These are phyloP conservation scores for Orcinus orca DNA, from an alignment of 2,113 vertebrate genomes.

Conservation along the genomic window DNA sequence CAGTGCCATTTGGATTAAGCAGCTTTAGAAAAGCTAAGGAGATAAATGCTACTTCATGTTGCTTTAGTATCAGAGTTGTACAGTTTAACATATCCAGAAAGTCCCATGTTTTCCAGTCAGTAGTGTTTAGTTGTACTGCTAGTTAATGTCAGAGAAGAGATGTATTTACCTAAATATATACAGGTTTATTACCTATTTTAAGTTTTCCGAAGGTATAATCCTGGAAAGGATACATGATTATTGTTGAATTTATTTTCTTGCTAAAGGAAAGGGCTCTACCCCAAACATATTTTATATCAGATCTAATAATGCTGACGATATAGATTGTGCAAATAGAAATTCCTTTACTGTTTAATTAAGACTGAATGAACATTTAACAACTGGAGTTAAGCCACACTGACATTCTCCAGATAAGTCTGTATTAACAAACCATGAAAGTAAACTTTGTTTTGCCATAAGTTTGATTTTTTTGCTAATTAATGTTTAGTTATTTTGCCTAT, in stretches of 20 bases:
- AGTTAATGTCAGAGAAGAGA: background rate
- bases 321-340: background rate
- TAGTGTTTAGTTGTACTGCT: background rate
- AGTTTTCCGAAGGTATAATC: background rate
- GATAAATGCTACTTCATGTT: background rate
- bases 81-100: background rate
- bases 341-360: background rate
- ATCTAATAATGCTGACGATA: background rate
- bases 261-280: background rate
- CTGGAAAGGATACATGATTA: background rate
- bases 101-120: background rate
- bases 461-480: background rate
- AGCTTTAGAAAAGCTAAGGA: conserved; percentile 19
- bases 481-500: background rate
- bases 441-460: background rate
- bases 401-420: background rate
- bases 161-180: background rate
- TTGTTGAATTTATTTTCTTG: background rate
- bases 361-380: conserved; percentile 14
- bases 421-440: background rate
- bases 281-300: background rate
- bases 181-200: background rate
- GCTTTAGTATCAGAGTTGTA: background rate
- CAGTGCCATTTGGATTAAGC: background rate
- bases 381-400: background rate